Percentiles rank a stretch among this genome's conserved stretches.
These are phyloP conservation scores for Plecturocebus donacophilus DNA, from an alignment of 2,113 vertebrate species.

Conservation along the genomic window DNA sequence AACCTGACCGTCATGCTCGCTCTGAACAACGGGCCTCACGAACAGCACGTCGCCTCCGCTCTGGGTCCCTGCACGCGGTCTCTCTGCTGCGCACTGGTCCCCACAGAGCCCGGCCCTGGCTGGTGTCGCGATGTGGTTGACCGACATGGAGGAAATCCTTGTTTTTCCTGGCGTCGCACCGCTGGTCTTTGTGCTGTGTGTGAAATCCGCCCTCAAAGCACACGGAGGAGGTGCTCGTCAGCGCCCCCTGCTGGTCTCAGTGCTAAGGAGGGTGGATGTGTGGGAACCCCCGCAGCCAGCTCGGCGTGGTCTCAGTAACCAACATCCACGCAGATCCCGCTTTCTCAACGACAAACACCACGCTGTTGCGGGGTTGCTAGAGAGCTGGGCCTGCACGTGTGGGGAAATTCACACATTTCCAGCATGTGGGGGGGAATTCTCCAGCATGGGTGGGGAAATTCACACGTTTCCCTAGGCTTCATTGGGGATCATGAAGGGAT, in stretches of 20 bases:
- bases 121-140: not conserved
- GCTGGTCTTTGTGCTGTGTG: not conserved
- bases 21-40: not conserved
- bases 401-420: too few relatives aligned
- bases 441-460: too few relatives aligned
- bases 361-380: not conserved
- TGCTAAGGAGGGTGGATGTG: not conserved
- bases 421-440: too few relatives aligned
- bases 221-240: too few relatives aligned
- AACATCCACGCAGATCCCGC: not conserved
- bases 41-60: not conserved
- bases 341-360: not conserved
- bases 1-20: accelerated
- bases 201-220: not conserved
- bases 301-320: not conserved
- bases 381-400: not conserved
- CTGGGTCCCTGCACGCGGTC: not conserved
- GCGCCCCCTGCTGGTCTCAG: not conserved
- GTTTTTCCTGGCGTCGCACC: not conserved
- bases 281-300: accelerated
- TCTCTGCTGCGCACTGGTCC: not conserved
- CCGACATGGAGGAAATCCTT: not conserved
- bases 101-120: not conserved
- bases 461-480: not conserved
- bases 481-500: not conserved